Evolutionary conservation across 2,888 invertebrate genomes (phyloP).

Genomic region (Eupithecia dodoneata): DNA sequence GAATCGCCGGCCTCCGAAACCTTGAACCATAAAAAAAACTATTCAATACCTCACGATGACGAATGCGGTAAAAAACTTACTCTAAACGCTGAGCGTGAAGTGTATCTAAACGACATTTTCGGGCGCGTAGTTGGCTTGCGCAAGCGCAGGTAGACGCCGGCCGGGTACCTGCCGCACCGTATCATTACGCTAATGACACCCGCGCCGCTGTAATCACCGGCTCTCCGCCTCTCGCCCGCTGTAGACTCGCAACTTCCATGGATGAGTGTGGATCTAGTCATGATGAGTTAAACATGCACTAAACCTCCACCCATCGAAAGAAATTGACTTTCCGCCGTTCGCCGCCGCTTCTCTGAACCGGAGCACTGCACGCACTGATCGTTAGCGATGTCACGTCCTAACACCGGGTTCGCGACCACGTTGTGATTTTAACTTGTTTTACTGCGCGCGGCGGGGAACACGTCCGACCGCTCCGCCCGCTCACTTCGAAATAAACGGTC

Average conservation of each 20-base stretch:
- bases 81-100: slow-evolving; percentile 67
- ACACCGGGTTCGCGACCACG: slow-evolving; percentile 78
- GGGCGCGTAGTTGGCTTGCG: slow-evolving; percentile 52
- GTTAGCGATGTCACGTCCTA: slow-evolving; percentile 76
- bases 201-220: slow-evolving; percentile 59
- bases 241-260: slow-evolving; percentile 86
- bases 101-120: slow-evolving; percentile 74
- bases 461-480: slow-evolving; percentile 70
- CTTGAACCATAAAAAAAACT: slow-evolving; percentile 56
- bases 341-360: slow-evolving; percentile 58
- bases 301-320: slow-evolving; percentile 90
- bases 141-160: slow-evolving; percentile 69
- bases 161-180: slow-evolving; percentile 75
- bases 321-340: slow-evolving; percentile 75
- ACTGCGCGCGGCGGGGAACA: slow-evolving; percentile 57
- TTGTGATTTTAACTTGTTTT: slow-evolving; percentile 63
- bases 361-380: slow-evolving; percentile 79
- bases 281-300: slow-evolving; percentile 88
- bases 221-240: slow-evolving; percentile 37
- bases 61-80: slow-evolving; percentile 71
- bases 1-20: slow-evolving; percentile 41
- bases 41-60: slow-evolving; percentile 56
- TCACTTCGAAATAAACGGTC: slow-evolving; percentile 83
- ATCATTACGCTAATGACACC: slow-evolving; percentile 78
- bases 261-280: slow-evolving; percentile 93